phyloP scores from a whole-genome alignment of 2,113 vertebrate species.

The Hemicordylus capensis region DNA sequence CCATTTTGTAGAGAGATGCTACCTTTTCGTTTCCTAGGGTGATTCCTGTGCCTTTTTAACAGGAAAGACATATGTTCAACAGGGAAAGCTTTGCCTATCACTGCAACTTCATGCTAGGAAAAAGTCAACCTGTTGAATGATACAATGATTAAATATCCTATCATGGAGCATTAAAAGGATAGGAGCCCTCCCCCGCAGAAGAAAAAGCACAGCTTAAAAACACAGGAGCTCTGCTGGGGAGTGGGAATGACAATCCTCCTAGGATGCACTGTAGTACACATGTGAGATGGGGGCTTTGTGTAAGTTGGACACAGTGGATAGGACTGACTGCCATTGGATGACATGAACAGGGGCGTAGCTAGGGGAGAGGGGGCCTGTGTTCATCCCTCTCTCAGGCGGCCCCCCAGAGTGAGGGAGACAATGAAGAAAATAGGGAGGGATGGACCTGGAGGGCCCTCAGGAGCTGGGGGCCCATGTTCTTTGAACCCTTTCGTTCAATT shows the following conservation, averaged over 20 bases:
- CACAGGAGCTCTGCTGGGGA: not conserved
- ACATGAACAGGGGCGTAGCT: too few species aligned
- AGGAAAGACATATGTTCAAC: not conserved
- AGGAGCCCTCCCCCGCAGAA: not conserved
- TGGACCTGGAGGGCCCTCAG: too few species aligned
- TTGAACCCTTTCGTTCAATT: too few species aligned
- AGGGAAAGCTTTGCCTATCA: not conserved
- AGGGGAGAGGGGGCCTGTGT: too few species aligned
- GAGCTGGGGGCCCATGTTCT: too few species aligned
- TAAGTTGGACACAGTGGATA: not conserved
- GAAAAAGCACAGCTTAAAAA: too few species aligned
- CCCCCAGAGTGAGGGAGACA: too few species aligned
- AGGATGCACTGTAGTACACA: not conserved
- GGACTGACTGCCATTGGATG: not conserved
- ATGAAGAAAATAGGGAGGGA: too few species aligned
- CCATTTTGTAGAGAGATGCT: not conserved
- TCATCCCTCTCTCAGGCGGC: too few species aligned
- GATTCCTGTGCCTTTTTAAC: not conserved
- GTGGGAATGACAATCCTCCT: too few species aligned
- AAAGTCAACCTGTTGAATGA: not conserved
- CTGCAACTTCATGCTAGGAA: too few species aligned
- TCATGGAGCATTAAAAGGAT: not conserved
- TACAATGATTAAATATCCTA: not conserved
- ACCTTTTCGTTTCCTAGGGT: not conserved
- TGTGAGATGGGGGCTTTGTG: too few species aligned